Base-by-base conservation (phyloP, 2,113 vertebrate genomes). In the Donacobius atricapilla region DNA sequence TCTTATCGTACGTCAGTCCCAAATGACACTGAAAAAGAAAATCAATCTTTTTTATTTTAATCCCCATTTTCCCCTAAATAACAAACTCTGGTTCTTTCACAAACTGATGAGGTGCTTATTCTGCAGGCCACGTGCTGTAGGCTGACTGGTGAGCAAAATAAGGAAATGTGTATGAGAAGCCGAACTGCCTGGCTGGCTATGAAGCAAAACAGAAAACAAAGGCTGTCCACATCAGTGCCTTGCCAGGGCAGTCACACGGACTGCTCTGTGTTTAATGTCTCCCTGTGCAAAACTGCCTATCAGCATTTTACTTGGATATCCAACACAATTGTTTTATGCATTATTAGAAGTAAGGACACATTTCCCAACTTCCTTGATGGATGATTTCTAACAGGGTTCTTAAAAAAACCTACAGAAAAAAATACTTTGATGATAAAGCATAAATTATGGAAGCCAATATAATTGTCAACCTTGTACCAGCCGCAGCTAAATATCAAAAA, bases 11-110 rank as follows among this genome's bases (percentile, higher is more conserved):
- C 97, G 76, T 83, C 58, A 85, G 92, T 96, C 92, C 94, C 85
- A 96, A 97, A 93, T 84, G 95, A 95, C 89, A 92, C 86, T 88
- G 33, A 78, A 75, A 80, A 83, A 72, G 93, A 69, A 93, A 95
- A 89, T 64, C 76, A 84, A 93, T 83, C 40, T 93, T 96, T 94
- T 94, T 95, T 87, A 94, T 92, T 96, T 88, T 85, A 96, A 96
- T 96, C 84, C 80, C 60, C 76, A 33, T 96, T 96, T 96, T 61
- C 7, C 92, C 76, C 93, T 94, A 96, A 97, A 97, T 89, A 97
- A 95, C 80, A 90, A 97, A 95, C 77, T 95, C 69, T 7, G 8
- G 94, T 95, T 94, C 88, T 93, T 95, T 94, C 91, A 94, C 83
- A 94, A 90, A 96, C 64, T 75, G 91, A 92, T 85, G 73, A 91